Evolutionary conservation across 2,888 invertebrate genomes (phyloP).

Genomic region (Sarcophaga variegata): DNA sequence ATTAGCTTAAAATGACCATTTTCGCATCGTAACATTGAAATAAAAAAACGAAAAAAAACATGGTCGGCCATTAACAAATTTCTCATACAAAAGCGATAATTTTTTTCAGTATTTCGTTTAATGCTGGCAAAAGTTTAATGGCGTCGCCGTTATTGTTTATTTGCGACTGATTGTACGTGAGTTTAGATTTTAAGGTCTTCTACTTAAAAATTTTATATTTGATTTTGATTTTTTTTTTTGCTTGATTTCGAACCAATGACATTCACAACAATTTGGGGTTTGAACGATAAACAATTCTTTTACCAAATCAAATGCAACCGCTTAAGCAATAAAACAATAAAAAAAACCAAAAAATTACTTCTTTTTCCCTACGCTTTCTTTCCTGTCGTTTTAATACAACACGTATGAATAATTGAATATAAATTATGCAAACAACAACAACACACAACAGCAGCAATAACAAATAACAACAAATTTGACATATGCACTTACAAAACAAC

Average conservation of each 20-base stretch:
- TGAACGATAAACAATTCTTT: conserved; percentile 29
- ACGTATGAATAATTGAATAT: conserved; percentile 48
- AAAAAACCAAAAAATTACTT: neutral
- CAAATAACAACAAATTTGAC: conserved; percentile 47
- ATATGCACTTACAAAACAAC: conserved; percentile 45
- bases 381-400: conserved; percentile 17
- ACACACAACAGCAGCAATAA: conserved; percentile 13
- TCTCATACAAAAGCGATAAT: conserved; percentile 53
- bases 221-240: conserved; percentile 21
- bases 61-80: conserved; percentile 40
- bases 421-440: conserved; percentile 36
- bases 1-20: conserved; percentile 32
- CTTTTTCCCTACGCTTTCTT: neutral
- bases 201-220: neutral
- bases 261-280: neutral
- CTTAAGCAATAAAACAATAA: conserved; percentile 11
- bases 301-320: conserved; percentile 39
- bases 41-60: neutral
- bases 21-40: conserved; percentile 40
- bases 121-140: conserved; percentile 46
- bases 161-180: conserved; percentile 59
- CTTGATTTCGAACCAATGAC: neutral
- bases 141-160: conserved; percentile 13
- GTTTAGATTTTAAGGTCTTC: conserved; percentile 56
- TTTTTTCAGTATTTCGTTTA: conserved; percentile 40